Percentiles rank a stretch among this genome's conserved stretches.
Conservation (phyloP, 1,140 invertebrate genomes). For the Thaumatotibia leucotreta region DNA sequence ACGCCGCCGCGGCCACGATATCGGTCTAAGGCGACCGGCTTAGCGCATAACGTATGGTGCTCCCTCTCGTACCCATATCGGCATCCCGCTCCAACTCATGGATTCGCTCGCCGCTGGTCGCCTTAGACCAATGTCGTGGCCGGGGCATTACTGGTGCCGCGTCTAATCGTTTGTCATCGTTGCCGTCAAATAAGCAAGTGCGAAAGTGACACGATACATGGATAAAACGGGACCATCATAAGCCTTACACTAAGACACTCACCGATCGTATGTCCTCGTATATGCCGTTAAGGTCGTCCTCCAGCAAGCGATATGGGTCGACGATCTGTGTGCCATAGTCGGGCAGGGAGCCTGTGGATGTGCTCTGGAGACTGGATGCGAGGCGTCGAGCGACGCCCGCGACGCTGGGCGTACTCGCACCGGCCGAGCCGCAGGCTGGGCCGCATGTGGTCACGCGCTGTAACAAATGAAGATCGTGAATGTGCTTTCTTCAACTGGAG, state of each 20-base stretch:
- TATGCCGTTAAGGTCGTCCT: conserved; percentile 89
- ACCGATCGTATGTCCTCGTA: conserved; percentile 90
- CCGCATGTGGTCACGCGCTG: conserved; percentile 65
- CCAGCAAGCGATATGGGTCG: conserved; percentile 90
- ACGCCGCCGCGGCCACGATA: too few relatives aligned
- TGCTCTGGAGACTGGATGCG: conserved; percentile 69
- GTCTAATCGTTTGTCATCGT: too few relatives aligned
- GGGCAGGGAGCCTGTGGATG: conserved; percentile 85
- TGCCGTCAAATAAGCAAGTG: too few relatives aligned
- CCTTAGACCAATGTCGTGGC: too few relatives aligned
- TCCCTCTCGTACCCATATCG: too few relatives aligned
- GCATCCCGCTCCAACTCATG: too few relatives aligned
- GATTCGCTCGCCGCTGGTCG: too few relatives aligned
- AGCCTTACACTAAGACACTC: conserved; percentile 38
- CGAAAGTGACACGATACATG: too few relatives aligned
- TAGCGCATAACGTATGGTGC: too few relatives aligned
- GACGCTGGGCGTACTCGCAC: conserved; percentile 28
- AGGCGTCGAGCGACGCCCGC: conserved; percentile 57
- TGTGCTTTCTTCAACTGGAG: neutral
- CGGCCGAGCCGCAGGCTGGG: conserved; percentile 32
- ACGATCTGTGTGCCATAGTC: conserved; percentile 82
- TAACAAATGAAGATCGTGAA: conserved; percentile 14
- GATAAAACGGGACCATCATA: too few relatives aligned
- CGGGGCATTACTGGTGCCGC: too few relatives aligned
- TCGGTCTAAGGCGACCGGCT: too few relatives aligned